A percentile compares a stretch with the other conserved stretches of the same genome.
Evolutionary conservation across 1,140 invertebrate species (phyloP).

Genomic region (Drosophila albomicans): DNA sequence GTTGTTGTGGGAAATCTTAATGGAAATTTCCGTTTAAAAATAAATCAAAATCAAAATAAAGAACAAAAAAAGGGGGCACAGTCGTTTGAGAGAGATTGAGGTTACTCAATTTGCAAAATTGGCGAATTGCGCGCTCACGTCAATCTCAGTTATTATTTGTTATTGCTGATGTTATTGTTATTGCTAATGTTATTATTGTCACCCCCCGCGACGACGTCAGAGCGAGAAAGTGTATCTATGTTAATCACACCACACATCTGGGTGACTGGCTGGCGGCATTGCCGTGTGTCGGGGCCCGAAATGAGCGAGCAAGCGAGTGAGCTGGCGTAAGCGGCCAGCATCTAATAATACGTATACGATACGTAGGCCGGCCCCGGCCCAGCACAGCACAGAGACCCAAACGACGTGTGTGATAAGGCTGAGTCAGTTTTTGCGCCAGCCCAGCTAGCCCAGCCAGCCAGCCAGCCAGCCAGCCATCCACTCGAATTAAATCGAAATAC

Average conservation of each 20-base stretch:
- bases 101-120: constrained; percentile 27
- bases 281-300: constrained; percentile 69
- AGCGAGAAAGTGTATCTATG: neutral
- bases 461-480: constrained; percentile 2
- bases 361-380: constrained; percentile 30
- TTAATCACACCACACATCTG: constrained; percentile 54
- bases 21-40: constrained; percentile 41
- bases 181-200: constrained; percentile 40
- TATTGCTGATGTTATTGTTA: constrained; percentile 37
- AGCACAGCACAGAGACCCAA: constrained; percentile 36
- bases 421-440: constrained; percentile 56
- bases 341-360: constrained; percentile 35
- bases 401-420: constrained; percentile 60
- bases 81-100: neutral
- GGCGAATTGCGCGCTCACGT: constrained; percentile 39
- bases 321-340: constrained; percentile 38
- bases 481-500: constrained; percentile 18
- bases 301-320: constrained; percentile 18
- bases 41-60: neutral
- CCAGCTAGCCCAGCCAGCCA: constrained; percentile 1
- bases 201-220: constrained; percentile 16
- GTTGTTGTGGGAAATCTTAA: neutral
- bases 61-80: constrained; percentile 11
- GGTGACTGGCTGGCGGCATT: constrained; percentile 28
- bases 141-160: constrained; percentile 40